Base-by-base conservation (phyloP, 2,113 vertebrate genomes). In the Butastur rufipennis region DNA sequence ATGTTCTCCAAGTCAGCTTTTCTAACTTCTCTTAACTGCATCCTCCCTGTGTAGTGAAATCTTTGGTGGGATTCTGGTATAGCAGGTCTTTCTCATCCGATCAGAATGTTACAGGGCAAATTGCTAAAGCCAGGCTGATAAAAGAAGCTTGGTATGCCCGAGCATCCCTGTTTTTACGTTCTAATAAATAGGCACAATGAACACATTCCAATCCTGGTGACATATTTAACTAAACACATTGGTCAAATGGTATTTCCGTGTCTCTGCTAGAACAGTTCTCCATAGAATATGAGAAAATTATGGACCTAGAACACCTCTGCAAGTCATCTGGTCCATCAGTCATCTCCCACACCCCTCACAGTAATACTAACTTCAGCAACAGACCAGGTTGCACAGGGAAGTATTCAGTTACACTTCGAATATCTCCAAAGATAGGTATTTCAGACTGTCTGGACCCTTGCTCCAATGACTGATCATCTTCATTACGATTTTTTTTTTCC, bases 401-500 rank as follows among this genome's bases (percentile, higher is more conserved):
- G 25, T 45, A 38, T 2, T 72, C 52, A 48, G 34, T 26, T 43
- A 34, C 0, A 19, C 7, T 38, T 5, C 13, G 9, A 43, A 0
- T 23, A 25, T 58, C 38, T 56, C 45, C 36, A 52, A 86, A 42
- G 45, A 62, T 0, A 3, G 38, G 1, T 40, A 55, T 59, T 75
- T 75, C 71, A 63, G 18, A 48, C 6, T 43, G 12, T 19, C 53
- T 25, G 27, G 40, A 74, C 6, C 17, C 22, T n/a, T 68, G 32
- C 58, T 89, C 18, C 32, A 82, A 13, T 15, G 13, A 59, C 40
- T 25, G 13, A 48, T 42, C 26, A 27, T 19, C 16, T 59, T 67
- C 32, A 36, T 13, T 7, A 43, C 0, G 1, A 4, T 50, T 19
- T 9, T 47, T 1, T 48, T 20, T 23, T 13, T 8, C 17, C 11